phyloP scores from a whole-genome alignment of 2,888 invertebrate species.

The Teleiodes luculella region DNA sequence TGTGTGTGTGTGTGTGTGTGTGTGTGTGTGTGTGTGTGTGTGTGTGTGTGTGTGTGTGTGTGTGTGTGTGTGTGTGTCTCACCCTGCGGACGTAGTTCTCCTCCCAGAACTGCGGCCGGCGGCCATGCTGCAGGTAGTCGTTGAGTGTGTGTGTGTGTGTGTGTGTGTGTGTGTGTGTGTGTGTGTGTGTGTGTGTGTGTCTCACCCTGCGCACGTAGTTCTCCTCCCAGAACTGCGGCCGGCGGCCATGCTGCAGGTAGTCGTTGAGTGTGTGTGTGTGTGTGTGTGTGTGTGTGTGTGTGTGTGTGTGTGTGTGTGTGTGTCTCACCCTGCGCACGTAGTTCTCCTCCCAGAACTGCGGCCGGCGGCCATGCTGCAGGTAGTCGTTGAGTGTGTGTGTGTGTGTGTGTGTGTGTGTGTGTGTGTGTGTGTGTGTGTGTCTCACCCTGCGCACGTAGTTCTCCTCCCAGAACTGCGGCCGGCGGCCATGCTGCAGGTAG shows the following conservation, averaged over 20 bases:
- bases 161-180: too few species aligned
- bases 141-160: too few species aligned
- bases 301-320: too few species aligned
- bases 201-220: constrained; percentile 87
- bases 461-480: constrained; percentile 96
- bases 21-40: too few species aligned
- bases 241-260: constrained; percentile 88
- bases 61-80: constrained; percentile 17
- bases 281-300: too few species aligned
- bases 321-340: constrained; percentile 84
- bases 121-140: constrained; percentile 90
- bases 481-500: constrained; percentile 88
- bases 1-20: too few species aligned
- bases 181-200: neutral
- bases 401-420: too few species aligned
- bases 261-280: too few species aligned
- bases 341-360: constrained; percentile 95
- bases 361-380: constrained; percentile 88
- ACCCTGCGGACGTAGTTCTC: constrained; percentile 90
- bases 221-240: constrained; percentile 96
- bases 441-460: constrained; percentile 87
- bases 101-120: constrained; percentile 95
- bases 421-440: neutral
- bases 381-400: too few species aligned
- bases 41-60: constrained; percentile 71